Evolutionary conservation across 2,888 invertebrate species (phyloP).

Genomic region (Phasia obesa): DNA sequence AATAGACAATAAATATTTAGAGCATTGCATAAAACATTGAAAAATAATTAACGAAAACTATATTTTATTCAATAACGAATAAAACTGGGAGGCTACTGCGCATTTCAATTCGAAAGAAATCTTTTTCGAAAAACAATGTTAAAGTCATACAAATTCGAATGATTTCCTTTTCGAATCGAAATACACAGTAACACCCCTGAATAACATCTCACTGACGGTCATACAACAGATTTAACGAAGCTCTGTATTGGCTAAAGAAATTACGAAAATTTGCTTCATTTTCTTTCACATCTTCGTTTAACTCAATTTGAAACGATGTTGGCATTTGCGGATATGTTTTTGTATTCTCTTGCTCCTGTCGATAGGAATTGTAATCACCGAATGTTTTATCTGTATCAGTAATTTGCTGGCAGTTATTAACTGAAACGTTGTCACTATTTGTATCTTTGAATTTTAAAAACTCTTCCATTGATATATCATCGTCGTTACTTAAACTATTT

Average conservation of each 20-base stretch:
- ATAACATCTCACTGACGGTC: constrained; percentile 72
- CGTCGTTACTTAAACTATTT: constrained; percentile 47
- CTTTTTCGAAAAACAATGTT: too few species aligned
- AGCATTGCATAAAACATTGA: neutral
- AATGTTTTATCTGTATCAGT: neutral
- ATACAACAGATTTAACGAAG: constrained; percentile 74
- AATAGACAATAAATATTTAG: neutral
- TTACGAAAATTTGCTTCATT: constrained; percentile 75
- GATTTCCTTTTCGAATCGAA: too few species aligned
- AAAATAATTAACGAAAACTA: neutral
- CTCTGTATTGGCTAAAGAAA: constrained; percentile 75
- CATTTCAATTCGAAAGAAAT: too few species aligned
- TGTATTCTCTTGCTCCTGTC: neutral
- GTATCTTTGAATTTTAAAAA: constrained; percentile 74
- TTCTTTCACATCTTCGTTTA: constrained; percentile 71
- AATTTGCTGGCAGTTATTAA: neutral
- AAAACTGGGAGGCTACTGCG: too few species aligned
- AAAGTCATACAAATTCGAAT: too few species aligned
- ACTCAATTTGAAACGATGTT: constrained; percentile 71
- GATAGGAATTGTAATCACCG: neutral
- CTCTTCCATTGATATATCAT: constrained; percentile 74
- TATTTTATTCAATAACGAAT: neutral
- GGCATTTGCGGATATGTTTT: constrained; percentile 64
- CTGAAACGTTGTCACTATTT: neutral
- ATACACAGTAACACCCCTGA: too few species aligned